Evolutionary conservation across 2,113 vertebrate species (phyloP), one percentile per base, ranked within the genome.

Genomic region (Dasyurus viverrinus): DNA sequence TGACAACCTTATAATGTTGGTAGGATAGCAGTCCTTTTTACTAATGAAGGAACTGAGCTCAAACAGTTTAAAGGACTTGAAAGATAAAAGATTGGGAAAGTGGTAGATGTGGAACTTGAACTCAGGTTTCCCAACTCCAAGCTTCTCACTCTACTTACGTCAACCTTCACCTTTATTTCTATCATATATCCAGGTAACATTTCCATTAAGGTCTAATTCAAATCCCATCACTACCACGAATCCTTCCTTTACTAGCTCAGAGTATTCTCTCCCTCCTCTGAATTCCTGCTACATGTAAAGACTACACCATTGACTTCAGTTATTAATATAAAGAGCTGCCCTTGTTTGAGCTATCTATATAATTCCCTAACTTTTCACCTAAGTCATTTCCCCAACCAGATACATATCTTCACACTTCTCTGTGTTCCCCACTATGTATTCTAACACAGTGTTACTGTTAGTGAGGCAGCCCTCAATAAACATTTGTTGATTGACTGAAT

Each of bases 401-500:
- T n/a, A 27, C n/a, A n/a, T 50, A 12, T 54, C 42, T n/a, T 90
- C 48, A 50, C 89, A 27, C 47, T 12, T 25, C 57, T 90, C 48
- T 89, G 89, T 42, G n/a, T 94, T 91, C n/a, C 27, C 12, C 22
- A 52, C 57, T 25, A 6, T 27, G 47, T 90, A 48, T 27, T 48
- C 2, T 30, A 90, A 52, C 27, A 52, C 2, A 48, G 25, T 50
- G 25, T 50, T 12, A 90, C 8, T 52, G 30, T 68, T 68, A 50
- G 50, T 52, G 47, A 94, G 24, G 19, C 92, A 7, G 16, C 26
- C 8, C 30, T 95, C 36, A 42, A 22, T 57, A 91, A 93, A 42
- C 55, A 95, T 50, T 46, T 92, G 46, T n/a, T 89, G 90, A 97
- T 53, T 91, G 89, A 95, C 53, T 91, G 93, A 94, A 48, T 76